A percentile compares a stretch with the other conserved stretches of the same genome.
Evolutionary conservation across 2,113 vertebrate species (phyloP).

Genomic region (Turdus rufiventris): DNA sequence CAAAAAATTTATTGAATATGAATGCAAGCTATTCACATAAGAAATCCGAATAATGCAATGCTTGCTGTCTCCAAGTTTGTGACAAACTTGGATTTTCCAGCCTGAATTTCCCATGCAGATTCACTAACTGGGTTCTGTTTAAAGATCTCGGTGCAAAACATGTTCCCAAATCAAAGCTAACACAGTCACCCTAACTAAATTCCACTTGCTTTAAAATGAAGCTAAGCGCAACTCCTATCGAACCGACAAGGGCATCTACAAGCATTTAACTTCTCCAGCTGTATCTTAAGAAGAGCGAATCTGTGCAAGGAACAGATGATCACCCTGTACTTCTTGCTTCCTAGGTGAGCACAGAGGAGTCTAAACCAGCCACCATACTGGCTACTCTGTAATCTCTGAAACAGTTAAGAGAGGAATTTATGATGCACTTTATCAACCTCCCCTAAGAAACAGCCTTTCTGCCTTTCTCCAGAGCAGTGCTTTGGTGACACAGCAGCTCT

Average conservation of each 20-base stretch:
- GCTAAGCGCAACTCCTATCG: background rate
- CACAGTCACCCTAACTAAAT: background rate
- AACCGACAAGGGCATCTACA: background rate
- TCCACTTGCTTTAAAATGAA: background rate
- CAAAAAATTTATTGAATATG: background rate
- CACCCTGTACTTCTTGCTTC: background rate
- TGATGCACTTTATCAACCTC: background rate
- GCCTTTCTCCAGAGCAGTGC: background rate
- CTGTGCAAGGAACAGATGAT: background rate
- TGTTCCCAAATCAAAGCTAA: background rate
- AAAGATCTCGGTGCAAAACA: background rate
- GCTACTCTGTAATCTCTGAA: background rate
- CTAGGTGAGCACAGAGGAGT: background rate
- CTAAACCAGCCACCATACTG: background rate
- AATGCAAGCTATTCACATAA: background rate
- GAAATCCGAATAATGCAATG: background rate
- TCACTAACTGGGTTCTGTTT: background rate
- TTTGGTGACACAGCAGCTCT: background rate
- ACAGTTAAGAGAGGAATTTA: slow-evolving; percentile 56
- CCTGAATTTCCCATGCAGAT: background rate
- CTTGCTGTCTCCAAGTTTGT: background rate
- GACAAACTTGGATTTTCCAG: background rate
- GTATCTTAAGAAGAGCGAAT: background rate
- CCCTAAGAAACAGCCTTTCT: background rate
- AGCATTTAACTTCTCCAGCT: background rate